These are phyloP conservation scores for Troilus luridus DNA, from an alignment of 2,888 invertebrate species.

Conservation along the genomic window DNA sequence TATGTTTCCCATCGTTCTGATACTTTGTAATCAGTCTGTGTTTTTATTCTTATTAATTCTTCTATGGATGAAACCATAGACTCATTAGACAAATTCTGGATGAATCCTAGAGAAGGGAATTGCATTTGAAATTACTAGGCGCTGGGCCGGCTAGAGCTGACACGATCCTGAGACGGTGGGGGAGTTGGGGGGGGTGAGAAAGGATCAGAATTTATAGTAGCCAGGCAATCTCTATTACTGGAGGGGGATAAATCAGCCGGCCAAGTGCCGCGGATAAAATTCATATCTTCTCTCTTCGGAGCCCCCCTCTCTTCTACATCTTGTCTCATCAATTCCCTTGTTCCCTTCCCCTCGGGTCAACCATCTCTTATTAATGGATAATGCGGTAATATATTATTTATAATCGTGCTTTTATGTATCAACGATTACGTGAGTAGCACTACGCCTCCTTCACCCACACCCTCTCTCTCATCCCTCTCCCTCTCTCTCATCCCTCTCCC, in stretches of 20 bases:
- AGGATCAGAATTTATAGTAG: constrained; percentile 51
- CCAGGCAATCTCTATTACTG: constrained; percentile 42
- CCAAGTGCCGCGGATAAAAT: constrained; percentile 48
- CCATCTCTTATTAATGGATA: not conserved
- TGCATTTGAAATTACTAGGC: not conserved
- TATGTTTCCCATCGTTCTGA: too few species aligned
- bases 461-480: too few species aligned
- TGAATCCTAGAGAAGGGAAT: not conserved
- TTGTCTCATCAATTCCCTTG: not conserved
- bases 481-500: too few species aligned
- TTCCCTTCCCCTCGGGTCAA: not conserved
- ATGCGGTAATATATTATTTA: not conserved
- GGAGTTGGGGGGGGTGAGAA: not conserved
- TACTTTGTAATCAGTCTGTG: too few species aligned
- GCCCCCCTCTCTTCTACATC: not conserved
- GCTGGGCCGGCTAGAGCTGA: not conserved
- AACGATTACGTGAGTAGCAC: too few species aligned
- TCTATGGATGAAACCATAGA: too few species aligned
- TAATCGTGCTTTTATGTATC: too few species aligned
- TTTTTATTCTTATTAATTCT: too few species aligned
- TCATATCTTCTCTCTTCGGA: constrained; percentile 39
- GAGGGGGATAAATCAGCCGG: constrained; percentile 37
- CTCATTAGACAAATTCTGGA: not conserved
- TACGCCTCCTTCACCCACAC: too few species aligned
- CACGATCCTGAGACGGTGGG: not conserved